phyloP scores from a whole-genome alignment of 2,797 vertebrate species.

The Takifugu rubripes region DNA sequence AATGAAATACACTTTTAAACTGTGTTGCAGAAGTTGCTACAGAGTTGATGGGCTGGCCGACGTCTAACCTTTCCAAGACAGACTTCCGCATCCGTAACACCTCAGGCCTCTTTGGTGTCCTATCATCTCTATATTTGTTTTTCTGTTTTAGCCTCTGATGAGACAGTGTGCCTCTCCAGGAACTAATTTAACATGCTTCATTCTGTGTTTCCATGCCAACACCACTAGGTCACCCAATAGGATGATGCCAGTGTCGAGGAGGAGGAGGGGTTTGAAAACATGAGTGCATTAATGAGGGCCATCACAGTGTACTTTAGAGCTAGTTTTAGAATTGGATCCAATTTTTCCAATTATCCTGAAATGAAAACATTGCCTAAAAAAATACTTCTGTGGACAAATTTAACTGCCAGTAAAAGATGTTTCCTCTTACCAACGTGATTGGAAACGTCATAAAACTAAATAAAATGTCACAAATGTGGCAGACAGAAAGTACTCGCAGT shows the following conservation, averaged over 20 bases:
- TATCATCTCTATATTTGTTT: conserved; percentile 46
- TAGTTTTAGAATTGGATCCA: not conserved
- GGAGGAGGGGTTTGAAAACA: conserved; percentile 55
- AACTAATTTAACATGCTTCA: conserved; percentile 74
- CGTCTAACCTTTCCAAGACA: no score
- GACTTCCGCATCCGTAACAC: conserved; percentile 43
- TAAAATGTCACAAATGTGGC: not conserved
- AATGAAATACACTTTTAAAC: conserved; percentile 17
- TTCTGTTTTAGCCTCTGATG: conserved; percentile 59
- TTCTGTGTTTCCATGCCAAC: conserved; percentile 79
- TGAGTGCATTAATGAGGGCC: conserved; percentile 48
- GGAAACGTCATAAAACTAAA: no score
- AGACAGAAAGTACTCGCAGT: conserved; percentile 7
- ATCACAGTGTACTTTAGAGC: conserved; percentile 13
- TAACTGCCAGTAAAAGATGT: no score
- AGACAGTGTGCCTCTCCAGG: conserved; percentile 61
- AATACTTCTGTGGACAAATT: no score
- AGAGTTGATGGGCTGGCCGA: conserved; percentile 24
- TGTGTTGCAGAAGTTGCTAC: conserved; percentile 10
- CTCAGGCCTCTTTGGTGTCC: conserved; percentile 21
- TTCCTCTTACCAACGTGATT: not conserved
- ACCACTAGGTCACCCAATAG: conserved; percentile 78
- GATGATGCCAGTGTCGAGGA: conserved; percentile 15
- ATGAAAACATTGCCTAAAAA: no score
- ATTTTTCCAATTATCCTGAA: no score